phyloP scores from a whole-genome alignment of 2,113 vertebrate genomes.

The Lamprologus sp. region DNA sequence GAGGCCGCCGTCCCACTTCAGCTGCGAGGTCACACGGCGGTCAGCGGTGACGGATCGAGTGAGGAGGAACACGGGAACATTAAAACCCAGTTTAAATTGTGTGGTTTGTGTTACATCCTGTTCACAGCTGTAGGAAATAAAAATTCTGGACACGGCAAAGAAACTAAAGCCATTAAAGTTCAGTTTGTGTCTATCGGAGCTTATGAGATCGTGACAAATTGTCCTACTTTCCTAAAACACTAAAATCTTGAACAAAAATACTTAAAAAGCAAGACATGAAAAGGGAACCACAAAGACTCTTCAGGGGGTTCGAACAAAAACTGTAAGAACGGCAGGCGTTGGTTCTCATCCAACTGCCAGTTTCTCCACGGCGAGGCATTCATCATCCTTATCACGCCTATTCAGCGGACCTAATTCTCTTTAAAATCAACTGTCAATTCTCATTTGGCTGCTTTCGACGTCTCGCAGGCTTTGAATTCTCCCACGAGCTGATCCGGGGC shows the following conservation, averaged over 20 bases:
- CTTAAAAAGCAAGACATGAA: not conserved
- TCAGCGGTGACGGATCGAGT: constrained; percentile 40
- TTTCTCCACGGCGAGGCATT: constrained; percentile 54
- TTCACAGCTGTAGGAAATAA: not conserved
- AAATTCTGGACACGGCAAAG: not conserved
- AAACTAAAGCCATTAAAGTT: not conserved
- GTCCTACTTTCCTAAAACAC: not conserved
- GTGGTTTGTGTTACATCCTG: not conserved
- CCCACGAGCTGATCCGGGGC: constrained; percentile 36
- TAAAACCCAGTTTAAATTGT: not conserved
- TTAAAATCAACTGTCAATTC: constrained; percentile 64
- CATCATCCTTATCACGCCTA: constrained; percentile 59
- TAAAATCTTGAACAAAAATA: not conserved
- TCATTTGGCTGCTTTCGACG: constrained; percentile 46
- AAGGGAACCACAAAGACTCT: constrained; percentile 10
- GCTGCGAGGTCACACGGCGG: constrained; percentile 59
- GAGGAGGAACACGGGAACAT: not conserved
- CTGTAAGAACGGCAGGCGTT: constrained; percentile 29
- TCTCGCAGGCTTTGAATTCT: constrained; percentile 53
- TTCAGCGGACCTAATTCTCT: constrained; percentile 51
- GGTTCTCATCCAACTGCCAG: constrained; percentile 51
- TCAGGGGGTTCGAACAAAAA: constrained; percentile 39
- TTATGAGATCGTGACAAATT: constrained; percentile 4
- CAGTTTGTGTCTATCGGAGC: not conserved
- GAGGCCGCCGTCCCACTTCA: constrained; percentile 55